Evolutionary conservation across 2,797 vertebrate genomes (phyloP), one percentile per base, ranked within the genome.

Genomic region (Pteropus rufus): DNA sequence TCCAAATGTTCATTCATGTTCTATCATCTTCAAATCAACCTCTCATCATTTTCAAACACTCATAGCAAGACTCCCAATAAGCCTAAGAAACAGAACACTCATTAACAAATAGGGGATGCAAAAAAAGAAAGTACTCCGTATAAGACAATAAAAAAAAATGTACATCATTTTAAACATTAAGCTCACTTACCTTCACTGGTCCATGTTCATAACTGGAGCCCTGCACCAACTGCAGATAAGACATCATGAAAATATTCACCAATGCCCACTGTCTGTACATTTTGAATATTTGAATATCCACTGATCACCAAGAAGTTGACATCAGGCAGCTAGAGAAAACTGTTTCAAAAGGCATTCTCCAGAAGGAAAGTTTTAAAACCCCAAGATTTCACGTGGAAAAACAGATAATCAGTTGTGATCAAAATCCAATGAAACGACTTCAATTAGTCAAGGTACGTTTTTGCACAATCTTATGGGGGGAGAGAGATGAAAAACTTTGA

Each of bases 201-300:
- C 97, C 98, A 83, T 97, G 98, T 93, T 98, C 98, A 94, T 98
- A 97, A 70, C 98, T 98, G 95, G 98, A 98, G 96, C 98, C 98
- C 93, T 98, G 98, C 72, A 98, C 94, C 93, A 99, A 97, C 80
- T 98, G 98, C 52, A 98, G 96, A 85, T 95, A 97, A 90, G 97
- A 98, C 96, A 99, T 96, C 67, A 98, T 93, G 89, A 99, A 97
- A 97, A 99, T 95, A 97, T 98, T 98, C 97, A 98, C 93, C 97
- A 97, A 76, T 95, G 92, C 97, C 98, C 98, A 98, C 92, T 84
- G 94, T 98, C 97, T 98, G 98, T 98, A 98, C 99, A 99, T 99
- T 98, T 97, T 99, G 98, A 92, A 96, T 89, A 96, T 97, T 93
- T 95, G 95, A 97, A 97, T 95, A 95, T 97, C 97, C 98, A 98